Conservation (phyloP, 2,113 vertebrate species). For the Sinocyclocheilus rhinocerous region DNA sequence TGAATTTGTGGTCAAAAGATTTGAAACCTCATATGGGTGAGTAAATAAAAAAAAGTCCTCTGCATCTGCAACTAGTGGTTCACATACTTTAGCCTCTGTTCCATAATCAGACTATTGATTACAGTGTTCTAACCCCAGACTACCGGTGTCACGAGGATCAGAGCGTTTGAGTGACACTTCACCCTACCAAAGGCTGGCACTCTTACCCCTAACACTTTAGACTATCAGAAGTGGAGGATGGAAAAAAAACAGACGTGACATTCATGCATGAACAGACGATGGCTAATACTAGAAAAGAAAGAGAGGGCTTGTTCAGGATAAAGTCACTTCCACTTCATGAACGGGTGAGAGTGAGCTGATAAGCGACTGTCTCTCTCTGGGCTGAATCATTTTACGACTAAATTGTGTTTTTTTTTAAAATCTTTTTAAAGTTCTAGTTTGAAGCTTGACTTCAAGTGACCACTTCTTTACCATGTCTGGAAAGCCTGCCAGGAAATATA, state of each 20-base stretch:
- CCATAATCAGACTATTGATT: constrained; percentile 65
- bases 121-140: constrained; percentile 58
- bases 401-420: neutral
- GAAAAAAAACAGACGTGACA: constrained; percentile 14
- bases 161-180: constrained; percentile 70
- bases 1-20: neutral
- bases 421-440: neutral
- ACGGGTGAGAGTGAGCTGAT: neutral
- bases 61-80: neutral
- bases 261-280: constrained; percentile 25
- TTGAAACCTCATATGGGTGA: neutral
- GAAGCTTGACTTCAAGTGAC: neutral
- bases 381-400: neutral
- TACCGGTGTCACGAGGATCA: constrained; percentile 59
- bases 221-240: constrained; percentile 43
- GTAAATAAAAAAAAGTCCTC: neutral
- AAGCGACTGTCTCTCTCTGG: constrained; percentile 32
- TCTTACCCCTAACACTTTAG: constrained; percentile 54
- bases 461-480: neutral
- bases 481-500: constrained; percentile 1
- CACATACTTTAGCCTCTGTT: constrained; percentile 40
- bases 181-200: constrained; percentile 61
- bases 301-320: constrained; percentile 18
- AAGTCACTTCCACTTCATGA: neutral
- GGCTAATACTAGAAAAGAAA: neutral